Evolutionary conservation across 2,888 invertebrate genomes (phyloP).

Genomic region (Papilio protenor): DNA sequence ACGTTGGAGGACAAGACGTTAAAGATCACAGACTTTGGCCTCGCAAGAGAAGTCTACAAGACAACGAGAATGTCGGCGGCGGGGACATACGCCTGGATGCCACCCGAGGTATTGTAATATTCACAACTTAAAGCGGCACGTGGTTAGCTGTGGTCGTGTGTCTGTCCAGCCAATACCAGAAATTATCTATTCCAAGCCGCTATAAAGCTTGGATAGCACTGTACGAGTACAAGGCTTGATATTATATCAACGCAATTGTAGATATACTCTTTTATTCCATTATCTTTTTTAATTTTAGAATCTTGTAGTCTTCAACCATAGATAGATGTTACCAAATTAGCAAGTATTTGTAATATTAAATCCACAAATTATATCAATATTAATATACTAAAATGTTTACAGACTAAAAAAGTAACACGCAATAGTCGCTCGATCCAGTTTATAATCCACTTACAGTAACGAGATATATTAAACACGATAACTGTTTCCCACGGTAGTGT

Average conservation of each 20-base stretch:
- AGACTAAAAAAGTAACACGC: not conserved
- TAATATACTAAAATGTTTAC: not conserved
- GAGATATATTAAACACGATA: conserved; percentile 22
- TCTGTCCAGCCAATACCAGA: no score
- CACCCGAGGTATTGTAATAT: conserved; percentile 96
- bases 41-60: conserved; percentile 97
- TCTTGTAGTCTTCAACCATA: not conserved
- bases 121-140: not conserved
- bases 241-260: no score
- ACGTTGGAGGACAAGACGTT: conserved; percentile 95
- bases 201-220: no score
- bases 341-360: not conserved
- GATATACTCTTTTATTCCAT: no score
- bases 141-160: not conserved
- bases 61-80: conserved; percentile 99
- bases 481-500: conserved; percentile 28
- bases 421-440: conserved; percentile 14
- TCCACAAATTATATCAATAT: not conserved
- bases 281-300: no score
- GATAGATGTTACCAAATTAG: not conserved
- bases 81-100: conserved; percentile 99
- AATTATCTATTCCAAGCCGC: no score
- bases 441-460: conserved; percentile 30
- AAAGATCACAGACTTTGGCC: conserved; percentile 98
- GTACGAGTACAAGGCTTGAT: no score